Evolutionary conservation across 2,113 vertebrate genomes (phyloP).

Genomic region (Canis aureus): DNA sequence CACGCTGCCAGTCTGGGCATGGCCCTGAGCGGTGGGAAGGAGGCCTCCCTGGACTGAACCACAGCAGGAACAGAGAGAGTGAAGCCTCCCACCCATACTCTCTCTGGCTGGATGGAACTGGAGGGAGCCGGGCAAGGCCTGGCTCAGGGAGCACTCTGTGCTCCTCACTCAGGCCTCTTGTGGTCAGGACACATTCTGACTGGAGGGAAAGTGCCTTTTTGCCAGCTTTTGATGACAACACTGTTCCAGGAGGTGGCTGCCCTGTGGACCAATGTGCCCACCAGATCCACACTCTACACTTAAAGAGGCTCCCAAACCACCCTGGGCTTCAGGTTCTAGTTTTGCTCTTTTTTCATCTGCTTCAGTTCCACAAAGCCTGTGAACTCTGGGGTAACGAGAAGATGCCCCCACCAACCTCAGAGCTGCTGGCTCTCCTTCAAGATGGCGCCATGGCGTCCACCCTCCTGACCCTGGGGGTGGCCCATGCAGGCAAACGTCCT

Average conservation of each 20-base stretch:
- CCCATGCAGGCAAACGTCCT: rapidly evolving
- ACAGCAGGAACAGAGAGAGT: rapidly evolving
- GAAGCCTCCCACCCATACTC: rapidly evolving
- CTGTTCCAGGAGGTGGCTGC: not conserved
- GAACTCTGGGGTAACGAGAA: not conserved
- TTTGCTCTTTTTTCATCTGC: not conserved
- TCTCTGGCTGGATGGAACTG: not conserved
- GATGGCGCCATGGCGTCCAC: rapidly evolving
- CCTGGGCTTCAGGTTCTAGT: not conserved
- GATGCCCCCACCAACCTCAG: rapidly evolving
- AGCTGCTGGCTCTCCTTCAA: not conserved
- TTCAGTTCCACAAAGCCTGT: not conserved
- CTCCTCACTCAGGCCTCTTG: not conserved
- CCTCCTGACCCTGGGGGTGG: not conserved
- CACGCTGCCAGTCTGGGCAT: not conserved
- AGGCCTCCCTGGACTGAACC: not conserved
- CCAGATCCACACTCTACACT: not conserved
- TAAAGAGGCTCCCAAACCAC: not conserved
- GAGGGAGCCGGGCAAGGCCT: not conserved
- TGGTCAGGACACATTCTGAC: not conserved
- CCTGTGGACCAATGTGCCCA: not conserved
- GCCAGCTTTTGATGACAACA: not conserved
- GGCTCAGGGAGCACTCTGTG: not conserved
- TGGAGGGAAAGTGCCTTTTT: not conserved
- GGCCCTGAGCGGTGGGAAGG: rapidly evolving